phyloP scores from a whole-genome alignment of 2,113 vertebrate species.

The Dasyornis broadbenti region DNA sequence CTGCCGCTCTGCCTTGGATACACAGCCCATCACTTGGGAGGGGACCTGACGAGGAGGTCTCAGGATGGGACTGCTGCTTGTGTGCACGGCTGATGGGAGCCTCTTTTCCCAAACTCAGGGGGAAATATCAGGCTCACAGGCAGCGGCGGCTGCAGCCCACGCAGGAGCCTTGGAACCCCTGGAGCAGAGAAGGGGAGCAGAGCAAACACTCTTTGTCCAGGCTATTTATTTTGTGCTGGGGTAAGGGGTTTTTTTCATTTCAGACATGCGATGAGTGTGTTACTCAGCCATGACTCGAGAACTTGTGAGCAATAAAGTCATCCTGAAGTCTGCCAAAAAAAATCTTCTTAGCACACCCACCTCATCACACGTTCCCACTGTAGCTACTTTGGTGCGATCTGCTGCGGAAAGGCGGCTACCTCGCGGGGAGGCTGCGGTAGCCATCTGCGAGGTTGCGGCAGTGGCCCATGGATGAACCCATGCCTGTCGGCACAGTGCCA shows the following conservation, averaged over 20 bases:
- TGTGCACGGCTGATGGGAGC: not conserved
- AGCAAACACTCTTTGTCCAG: not conserved
- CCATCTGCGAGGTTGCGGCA: constrained; percentile 1
- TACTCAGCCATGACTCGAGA: constrained; percentile 63
- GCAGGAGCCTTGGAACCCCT: not conserved
- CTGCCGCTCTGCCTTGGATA: not conserved
- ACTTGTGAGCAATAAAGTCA: constrained; percentile 68
- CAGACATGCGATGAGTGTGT: constrained; percentile 41
- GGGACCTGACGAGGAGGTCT: rapidly evolving
- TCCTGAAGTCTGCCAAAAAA: constrained; percentile 55
- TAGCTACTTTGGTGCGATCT: constrained; percentile 16
- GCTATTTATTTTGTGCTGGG: constrained; percentile 46
- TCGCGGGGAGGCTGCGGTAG: not conserved
- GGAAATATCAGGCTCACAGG: not conserved
- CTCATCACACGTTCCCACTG: constrained; percentile 58
- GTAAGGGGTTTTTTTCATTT: not conserved
- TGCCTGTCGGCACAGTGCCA: not conserved
- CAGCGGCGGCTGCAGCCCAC: not conserved
- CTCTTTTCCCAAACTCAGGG: not conserved
- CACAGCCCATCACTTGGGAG: not conserved
- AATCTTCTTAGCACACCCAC: constrained; percentile 59
- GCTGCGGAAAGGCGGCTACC: constrained; percentile 1
- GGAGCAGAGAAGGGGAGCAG: not conserved
- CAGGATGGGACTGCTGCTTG: not conserved
- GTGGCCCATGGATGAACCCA: not conserved